Conservation (phyloP, 2,797 vertebrate species). For the Pristis pectinata region DNA sequence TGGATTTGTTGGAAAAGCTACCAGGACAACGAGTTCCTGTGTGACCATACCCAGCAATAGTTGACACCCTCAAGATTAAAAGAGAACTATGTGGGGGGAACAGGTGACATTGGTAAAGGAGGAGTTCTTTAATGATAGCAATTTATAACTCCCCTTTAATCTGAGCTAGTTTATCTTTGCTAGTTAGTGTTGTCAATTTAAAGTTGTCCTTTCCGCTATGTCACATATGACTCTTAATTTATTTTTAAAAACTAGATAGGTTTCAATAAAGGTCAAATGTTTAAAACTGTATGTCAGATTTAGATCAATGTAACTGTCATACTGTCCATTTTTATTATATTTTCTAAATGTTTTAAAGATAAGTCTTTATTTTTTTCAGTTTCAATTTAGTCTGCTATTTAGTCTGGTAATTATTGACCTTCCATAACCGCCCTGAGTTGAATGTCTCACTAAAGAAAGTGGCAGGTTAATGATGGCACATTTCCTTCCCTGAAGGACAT, state of each 20-base stretch:
- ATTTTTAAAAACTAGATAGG: background rate
- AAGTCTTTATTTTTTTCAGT: background rate
- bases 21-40: background rate
- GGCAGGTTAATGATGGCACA: too few relatives aligned
- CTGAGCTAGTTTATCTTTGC: background rate
- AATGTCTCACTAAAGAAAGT: too few relatives aligned
- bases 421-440: too few relatives aligned
- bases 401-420: too few relatives aligned
- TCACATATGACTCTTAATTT: background rate
- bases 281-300: background rate
- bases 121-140: too few relatives aligned
- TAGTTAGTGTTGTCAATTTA: background rate
- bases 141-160: background rate
- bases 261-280: background rate
- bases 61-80: background rate
- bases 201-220: background rate
- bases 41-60: background rate
- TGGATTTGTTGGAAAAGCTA: background rate
- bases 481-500: too few relatives aligned
- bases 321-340: background rate
- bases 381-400: too few relatives aligned
- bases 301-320: background rate
- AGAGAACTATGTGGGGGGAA: background rate
- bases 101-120: too few relatives aligned
- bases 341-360: too few relatives aligned